Base-by-base conservation (phyloP, 1,140 invertebrate species). In the Platyura marginata region DNA sequence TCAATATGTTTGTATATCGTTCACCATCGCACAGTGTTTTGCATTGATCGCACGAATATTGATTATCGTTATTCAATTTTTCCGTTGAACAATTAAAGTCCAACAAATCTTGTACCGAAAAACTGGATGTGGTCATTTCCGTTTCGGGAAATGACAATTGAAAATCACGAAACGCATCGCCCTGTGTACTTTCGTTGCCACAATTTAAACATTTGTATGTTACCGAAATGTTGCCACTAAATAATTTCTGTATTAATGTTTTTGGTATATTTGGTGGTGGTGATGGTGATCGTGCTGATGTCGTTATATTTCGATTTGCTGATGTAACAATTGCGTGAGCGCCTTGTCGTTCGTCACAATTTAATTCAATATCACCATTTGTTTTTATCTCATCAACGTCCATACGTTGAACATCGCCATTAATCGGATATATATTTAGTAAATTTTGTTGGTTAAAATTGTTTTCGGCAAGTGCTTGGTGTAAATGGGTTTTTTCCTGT, bases 21-120 rank as follows among this genome's bases (percentile, higher is more conserved):
- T 81, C 75, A 0, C 81, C 85, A 51, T 89, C 81, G 21, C 77
- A 77, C 1, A 87, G 62, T 11, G 67, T 69, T 9, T 68, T 69
- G 56, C 86, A 91, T 21, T 72, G 72, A 46, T 77, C 75, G 64
- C 86, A 91, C 45, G 74, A 69, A 55, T 89, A 90, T 49, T 79
- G 72, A 55, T 89, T 88, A 38, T 87, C 81, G 0, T 77, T 84
- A n/a, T 67, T 67, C 4, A 91, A 57, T 39, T 72, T 74, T 52
- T 91, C 86, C 1, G 79, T 71, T 8, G 74, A 70, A 40, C 83
- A 71, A 55, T 83, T 88, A 51, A 72, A 79, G 35, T 82, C 75
- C 3, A 88, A 62, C 0, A 88, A 62, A 44, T 74, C 71, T 51
- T 82, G 74, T 8, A 38, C 3, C 16, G 36, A 38, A 38, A 18